Evolutionary conservation across 37 sponge, comb jelly and placozoan genomes (phyloP), one percentile per base, ranked within the genome.

Genomic region (Bolinopsis microptera): DNA sequence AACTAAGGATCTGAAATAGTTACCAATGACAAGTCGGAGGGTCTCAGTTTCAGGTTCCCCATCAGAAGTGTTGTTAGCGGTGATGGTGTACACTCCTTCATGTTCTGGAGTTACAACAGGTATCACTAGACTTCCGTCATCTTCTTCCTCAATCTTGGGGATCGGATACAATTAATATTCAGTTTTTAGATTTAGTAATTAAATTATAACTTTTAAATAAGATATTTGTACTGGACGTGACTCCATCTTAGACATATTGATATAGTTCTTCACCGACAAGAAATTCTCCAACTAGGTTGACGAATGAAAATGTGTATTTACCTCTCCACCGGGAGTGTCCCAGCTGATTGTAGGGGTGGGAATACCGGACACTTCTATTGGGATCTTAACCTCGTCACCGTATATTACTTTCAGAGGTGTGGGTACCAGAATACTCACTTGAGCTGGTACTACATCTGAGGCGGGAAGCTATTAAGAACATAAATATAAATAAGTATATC

Each of bases 11-110:
- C n/a, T n/a, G n/a, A n/a, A n/a, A n/a, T n/a, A n/a, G n/a, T 41
- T n/a, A 86, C 90, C 90, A 1, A 86, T 39, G 28, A 86, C 30
- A 38, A 86, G 25, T 16, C 28, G 16, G n/a, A 86, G 37, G 5
- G 90, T 3, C 61, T 86, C 90, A 2, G 41, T n/a, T 23, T 86
- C 90, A 0, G 61, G 31, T 72, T 28, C 75, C 31, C 31, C 24
- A 25, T 86, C 90, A 77, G 27, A 2, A 28, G 25, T 26, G 61
- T 86, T 86, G 48, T 38, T 86, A 16, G 35, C 90, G 30, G 61
- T 23, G 18, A 86, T 38, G 21, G 90, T 86, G 90, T 39, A 86
- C 24, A 9, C 35, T 39, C 90, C 90, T 48, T 86, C 90, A 48
- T 86, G 61, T 36, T 86, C 90, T 25, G 34, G 36, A 27, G n/a